Evolutionary conservation across 2,797 vertebrate genomes (phyloP), one percentile per base, ranked within the genome.

Genomic region (Crenichthys baileyi): DNA sequence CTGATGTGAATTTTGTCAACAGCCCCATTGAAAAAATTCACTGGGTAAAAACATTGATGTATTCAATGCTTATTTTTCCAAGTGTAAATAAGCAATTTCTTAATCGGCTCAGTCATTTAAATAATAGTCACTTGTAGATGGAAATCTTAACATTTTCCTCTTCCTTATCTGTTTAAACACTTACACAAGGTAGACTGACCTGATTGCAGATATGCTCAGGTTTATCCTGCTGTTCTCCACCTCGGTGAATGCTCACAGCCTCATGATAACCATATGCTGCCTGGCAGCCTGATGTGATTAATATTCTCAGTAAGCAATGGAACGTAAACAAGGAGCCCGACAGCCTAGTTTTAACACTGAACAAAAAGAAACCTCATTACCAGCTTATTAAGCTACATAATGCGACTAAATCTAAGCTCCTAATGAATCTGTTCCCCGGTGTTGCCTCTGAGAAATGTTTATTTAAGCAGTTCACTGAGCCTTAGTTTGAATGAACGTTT

Each of bases 361-460:
- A 85, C 74, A 82, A 76, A 61, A 81, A 20, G 55, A 79, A n/a
- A 77, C 41, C 53, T 85, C 72, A 86, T 90, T 86, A 88, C 65
- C 83, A 83, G 78, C 51, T 74, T 73, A 81, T 79, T 75, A 75
- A 11, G 51, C 58, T 75, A 73, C 77, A 82, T 85, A 79, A 88
- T 77, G 39, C 68, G 78, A 55, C 73, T 41, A 41, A 80, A 79
- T 79, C 73, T 75, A 86, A 73, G 74, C 71, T 85, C 79, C 61
- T 74, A 68, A 7, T 55, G 55, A 18, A 78, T 22, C 26, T 36
- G 22, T 76, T 80, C 72, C 68, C 71, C 26, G 60, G 44, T 73
- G 61, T 82, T 20, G 36, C 73, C 56, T 58, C 22, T 13, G 55
- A 79, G 76, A 73, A 80, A 85, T 82, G 75, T 44, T 78, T 68